These are phyloP conservation scores for Rhabdomys dilectus DNA, from an alignment of 2,113 vertebrate genomes.

Conservation along the genomic window DNA sequence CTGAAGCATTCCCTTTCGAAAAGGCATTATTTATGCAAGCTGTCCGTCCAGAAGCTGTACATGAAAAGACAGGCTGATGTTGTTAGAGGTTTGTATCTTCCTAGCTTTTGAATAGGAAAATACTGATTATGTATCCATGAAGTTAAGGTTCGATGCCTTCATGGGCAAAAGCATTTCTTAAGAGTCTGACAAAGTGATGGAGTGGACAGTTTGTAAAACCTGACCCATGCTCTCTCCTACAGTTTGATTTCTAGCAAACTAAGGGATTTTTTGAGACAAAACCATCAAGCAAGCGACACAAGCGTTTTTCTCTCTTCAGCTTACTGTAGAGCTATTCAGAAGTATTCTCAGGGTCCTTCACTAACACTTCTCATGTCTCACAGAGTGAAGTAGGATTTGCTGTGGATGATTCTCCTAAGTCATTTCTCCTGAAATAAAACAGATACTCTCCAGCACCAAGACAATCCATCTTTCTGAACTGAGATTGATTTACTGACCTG, in stretches of 20 bases:
- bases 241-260: constrained; percentile 39
- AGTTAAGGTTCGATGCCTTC: neutral
- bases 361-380: neutral
- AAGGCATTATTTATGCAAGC: neutral
- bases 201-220: constrained; percentile 2
- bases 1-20: neutral
- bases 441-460: neutral
- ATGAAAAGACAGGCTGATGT: neutral
- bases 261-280: constrained; percentile 34
- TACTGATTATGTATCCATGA: neutral
- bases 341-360: neutral
- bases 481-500: neutral
- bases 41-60: neutral
- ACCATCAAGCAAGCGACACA: neutral
- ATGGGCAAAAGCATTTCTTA: neutral
- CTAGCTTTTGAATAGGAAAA: constrained; percentile 7
- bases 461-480: neutral
- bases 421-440: neutral
- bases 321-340: neutral
- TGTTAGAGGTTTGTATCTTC: constrained; percentile 17
- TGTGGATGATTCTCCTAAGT: neutral
- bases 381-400: neutral
- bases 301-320: neutral
- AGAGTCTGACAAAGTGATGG: neutral
- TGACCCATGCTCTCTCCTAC: neutral